Percentiles rank a stretch among this genome's conserved stretches.
Evolutionary conservation across 2,797 vertebrate species (phyloP).

Genomic region (Gastrophryne carolinensis): DNA sequence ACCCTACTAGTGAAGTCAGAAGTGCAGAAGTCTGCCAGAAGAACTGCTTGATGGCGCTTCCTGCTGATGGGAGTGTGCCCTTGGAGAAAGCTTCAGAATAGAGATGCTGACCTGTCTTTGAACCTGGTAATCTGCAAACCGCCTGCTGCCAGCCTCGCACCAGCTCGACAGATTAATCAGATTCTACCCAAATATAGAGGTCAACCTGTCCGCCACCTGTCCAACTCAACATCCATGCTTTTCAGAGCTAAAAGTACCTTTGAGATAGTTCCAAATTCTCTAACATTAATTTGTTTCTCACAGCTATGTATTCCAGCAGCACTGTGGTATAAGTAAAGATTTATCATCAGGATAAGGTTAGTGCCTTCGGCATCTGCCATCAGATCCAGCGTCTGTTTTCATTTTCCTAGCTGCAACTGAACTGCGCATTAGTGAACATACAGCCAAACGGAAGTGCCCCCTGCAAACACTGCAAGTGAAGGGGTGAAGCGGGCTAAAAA

Average conservation of each 20-base stretch:
- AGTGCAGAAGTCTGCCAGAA: no score
- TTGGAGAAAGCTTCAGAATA: constrained; percentile 58
- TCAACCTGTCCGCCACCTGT: constrained; percentile 63
- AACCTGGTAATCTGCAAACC: constrained; percentile 64
- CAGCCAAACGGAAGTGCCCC: no score
- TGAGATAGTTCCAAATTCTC: background rate
- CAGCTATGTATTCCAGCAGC: no score
- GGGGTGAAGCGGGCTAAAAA: no score
- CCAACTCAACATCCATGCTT: constrained; percentile 4
- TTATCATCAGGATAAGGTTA: no score
- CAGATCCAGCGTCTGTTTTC: no score
- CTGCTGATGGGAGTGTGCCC: constrained; percentile 26
- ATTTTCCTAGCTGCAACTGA: no score
- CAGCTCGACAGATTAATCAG: constrained; percentile 67
- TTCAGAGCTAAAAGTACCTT: background rate
- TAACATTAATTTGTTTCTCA: background rate
- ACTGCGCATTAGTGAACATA: no score
- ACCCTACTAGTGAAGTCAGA: background rate
- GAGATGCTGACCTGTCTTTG: constrained; percentile 56
- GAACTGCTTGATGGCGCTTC: background rate
- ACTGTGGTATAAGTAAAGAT: no score
- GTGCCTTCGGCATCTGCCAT: no score
- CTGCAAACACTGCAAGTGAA: no score
- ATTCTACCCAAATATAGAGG: constrained; percentile 68
- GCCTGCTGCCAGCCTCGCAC: constrained; percentile 58